These are phyloP conservation scores for Phenacoccus solenopsis DNA, from an alignment of 1,140 invertebrate genomes.

Conservation along the genomic window DNA sequence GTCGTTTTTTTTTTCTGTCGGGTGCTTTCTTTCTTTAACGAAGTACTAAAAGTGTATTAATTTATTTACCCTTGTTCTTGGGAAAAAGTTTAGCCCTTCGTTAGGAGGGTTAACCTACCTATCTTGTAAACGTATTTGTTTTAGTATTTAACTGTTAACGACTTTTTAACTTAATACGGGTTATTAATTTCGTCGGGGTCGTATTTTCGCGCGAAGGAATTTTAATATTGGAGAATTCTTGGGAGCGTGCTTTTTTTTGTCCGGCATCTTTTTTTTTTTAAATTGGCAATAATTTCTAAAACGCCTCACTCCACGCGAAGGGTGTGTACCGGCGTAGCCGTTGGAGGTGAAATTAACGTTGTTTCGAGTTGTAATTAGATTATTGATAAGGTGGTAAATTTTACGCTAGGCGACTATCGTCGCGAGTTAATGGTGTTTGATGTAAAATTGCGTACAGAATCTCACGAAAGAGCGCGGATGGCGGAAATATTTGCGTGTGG, in stretches of 20 bases:
- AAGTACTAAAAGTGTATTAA: conserved; percentile 18
- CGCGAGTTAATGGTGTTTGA: not conserved
- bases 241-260: not conserved
- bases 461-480: no score
- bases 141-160: conserved; percentile 17
- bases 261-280: no score
- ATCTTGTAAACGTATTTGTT: conserved; percentile 14
- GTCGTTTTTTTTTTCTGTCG: not conserved
- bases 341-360: no score
- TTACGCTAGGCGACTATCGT: not conserved
- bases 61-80: conserved; percentile 16
- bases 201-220: not conserved
- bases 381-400: no score
- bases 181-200: conserved; percentile 12
- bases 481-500: not conserved
- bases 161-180: conserved; percentile 18
- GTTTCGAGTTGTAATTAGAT: no score
- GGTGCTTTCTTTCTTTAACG: conserved; percentile 4
- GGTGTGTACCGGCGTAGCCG: no score
- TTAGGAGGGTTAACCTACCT: conserved; percentile 9
- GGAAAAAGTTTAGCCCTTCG: not conserved
- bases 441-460: not conserved
- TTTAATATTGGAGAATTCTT: conserved; percentile 6
- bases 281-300: no score
- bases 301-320: no score